Evolutionary conservation across 2,797 vertebrate species (phyloP), one percentile per base, ranked within the genome.

Genomic region (Tragopan temminckii): DNA sequence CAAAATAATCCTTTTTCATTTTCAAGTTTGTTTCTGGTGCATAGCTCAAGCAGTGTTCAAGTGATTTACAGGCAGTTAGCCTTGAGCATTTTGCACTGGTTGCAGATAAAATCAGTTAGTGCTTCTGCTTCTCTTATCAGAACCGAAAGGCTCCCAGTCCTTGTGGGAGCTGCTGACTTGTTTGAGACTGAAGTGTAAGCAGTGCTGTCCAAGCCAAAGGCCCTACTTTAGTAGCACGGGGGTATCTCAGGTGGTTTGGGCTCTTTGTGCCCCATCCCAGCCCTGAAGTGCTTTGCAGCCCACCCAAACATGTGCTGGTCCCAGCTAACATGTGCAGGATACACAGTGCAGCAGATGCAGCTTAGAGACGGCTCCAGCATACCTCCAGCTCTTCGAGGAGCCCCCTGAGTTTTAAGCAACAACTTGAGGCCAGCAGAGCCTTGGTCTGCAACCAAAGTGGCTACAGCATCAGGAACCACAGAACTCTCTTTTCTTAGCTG

Each of bases 61-160:
- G 85, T 85, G 92, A 84, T 90, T 96, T 90, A 93, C 69, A 91
- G 81, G 87, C 82, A 85, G 83, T 92, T 91, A 95, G 70, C 89
- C 90, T 90, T 71, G 80, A 93, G 79, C 79, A 75, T 70, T 81
- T 88, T 89, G 72, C 91, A 80, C 1, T 55, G 72, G 58, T 40
- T 72, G 36, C 74, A 91, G 92, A 93, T 95, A 94, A 93, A 93
- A 95, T 96, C 67, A 88, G 67, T 95, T 94, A 93, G 89, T 96
- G 45, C 77, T 84, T 88, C 24, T 84, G 5, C 27, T 90, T 92
- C 82, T 85, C 57, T 93, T 96, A 85, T 92, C 52, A 80, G 78
- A 85, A 91, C 11, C 74, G 40, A 91, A 94, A 91, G 50, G 45
- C 46, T 93, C 66, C 83, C 62, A 42, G 58, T 80, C 52, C 58